These are phyloP conservation scores for Apoderus coryli DNA, from an alignment of 2,888 invertebrate species.

Conservation along the genomic window DNA sequence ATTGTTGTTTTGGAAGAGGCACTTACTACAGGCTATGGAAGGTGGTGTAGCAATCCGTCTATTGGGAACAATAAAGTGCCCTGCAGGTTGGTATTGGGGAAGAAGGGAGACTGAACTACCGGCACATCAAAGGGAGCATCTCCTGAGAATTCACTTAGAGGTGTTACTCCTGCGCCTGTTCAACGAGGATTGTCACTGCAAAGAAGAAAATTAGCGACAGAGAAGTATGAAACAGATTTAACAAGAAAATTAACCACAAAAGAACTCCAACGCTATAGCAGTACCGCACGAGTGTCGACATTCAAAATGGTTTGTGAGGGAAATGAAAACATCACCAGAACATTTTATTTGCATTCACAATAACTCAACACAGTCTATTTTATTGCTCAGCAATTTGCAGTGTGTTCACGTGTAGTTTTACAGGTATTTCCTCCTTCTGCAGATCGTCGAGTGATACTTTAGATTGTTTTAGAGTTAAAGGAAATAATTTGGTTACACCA, in stretches of 20 bases:
- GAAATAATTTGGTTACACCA: no score
- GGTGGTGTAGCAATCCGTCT: conserved; percentile 6
- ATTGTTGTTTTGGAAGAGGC: conserved; percentile 8
- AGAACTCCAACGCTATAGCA: conserved; percentile 6
- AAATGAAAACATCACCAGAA: no score
- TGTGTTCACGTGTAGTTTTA: no score
- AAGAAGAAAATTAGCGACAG: conserved; percentile 8
- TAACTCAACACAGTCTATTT: no score
- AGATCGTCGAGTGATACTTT: no score
- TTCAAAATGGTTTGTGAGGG: no score
- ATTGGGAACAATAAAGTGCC: conserved; percentile 6
- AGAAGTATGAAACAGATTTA: conserved; percentile 8
- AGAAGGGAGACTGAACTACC: conserved; percentile 1
- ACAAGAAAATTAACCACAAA: conserved; percentile 6
- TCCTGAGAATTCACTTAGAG: conserved; percentile 1
- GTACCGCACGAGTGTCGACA: conserved; percentile 3
- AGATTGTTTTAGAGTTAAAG: no score
- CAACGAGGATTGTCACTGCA: not conserved
- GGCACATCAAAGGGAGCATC: conserved; percentile 2
- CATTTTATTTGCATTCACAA: no score
- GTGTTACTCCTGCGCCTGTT: conserved; percentile 1
- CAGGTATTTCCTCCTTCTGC: no score
- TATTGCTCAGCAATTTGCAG: no score
- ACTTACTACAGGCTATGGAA: conserved; percentile 9
- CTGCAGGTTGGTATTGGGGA: conserved; percentile 9